Percentiles rank a stretch among this genome's conserved stretches.
These are phyloP conservation scores for Caenorhabditis macrosperma DNA, from an alignment of 2,888 invertebrate species.

Conservation along the genomic window DNA sequence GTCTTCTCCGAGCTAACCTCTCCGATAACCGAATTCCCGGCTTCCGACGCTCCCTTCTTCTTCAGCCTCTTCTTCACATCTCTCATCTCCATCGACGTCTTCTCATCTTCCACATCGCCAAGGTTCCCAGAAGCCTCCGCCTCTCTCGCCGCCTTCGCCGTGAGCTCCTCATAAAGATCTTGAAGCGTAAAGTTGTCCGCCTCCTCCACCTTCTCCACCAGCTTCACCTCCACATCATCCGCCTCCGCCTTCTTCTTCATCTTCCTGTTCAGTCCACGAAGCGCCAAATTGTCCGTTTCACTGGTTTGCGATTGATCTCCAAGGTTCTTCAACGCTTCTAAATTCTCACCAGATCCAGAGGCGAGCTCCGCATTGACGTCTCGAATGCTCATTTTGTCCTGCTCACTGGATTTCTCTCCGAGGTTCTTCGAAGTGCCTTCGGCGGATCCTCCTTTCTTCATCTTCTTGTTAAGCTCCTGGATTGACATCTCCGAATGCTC, in stretches of 20 bases:
- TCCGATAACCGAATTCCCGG: background rate
- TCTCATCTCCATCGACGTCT: constrained; percentile 31
- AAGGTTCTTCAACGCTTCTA: background rate
- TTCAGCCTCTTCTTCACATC: constrained; percentile 37
- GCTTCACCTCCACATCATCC: constrained; percentile 11
- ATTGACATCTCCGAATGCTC: constrained; percentile 5
- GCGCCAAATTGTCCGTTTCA: constrained; percentile 9
- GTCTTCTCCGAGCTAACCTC: constrained; percentile 12
- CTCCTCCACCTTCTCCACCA: background rate
- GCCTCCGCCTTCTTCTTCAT: constrained; percentile 26
- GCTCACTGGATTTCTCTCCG: background rate
- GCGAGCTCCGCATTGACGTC: constrained; percentile 1
- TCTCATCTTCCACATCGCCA: constrained; percentile 16
- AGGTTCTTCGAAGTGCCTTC: constrained; percentile 3
- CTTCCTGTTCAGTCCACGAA: constrained; percentile 25
- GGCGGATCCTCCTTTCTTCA: constrained; percentile 10
- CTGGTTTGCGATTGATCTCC: background rate
- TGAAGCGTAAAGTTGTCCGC: constrained; percentile 31
- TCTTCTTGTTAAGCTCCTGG: constrained; percentile 26
- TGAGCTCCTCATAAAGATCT: constrained; percentile 43
- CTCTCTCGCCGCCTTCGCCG: constrained; percentile 6
- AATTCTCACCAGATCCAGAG: background rate
- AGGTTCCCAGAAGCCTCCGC: constrained; percentile 9
- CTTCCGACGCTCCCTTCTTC: constrained; percentile 30
- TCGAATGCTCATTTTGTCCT: constrained; percentile 23